Conservation (phyloP, 1,140 invertebrate genomes). For the Drosophila arizonae region DNA sequence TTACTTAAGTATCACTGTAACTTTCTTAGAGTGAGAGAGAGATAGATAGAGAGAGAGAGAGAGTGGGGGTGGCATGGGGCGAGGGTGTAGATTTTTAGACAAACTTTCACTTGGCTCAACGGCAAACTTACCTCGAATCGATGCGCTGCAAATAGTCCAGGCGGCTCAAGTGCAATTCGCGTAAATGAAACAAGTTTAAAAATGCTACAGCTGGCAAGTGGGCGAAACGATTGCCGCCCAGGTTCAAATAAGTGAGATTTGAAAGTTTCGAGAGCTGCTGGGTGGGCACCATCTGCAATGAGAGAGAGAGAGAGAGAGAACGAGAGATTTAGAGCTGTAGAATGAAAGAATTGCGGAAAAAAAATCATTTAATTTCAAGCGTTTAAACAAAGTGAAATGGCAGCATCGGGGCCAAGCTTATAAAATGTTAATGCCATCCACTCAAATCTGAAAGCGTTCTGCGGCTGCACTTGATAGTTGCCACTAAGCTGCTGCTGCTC, state of each 20-base stretch:
- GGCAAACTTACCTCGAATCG: slow-evolving; percentile 84
- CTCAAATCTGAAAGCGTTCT: slow-evolving; percentile 68
- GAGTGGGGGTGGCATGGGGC: not conserved
- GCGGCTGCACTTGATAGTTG: slow-evolving; percentile 53
- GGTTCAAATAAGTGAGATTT: slow-evolving; percentile 88
- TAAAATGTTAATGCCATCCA: slow-evolving; percentile 67
- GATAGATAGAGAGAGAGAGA: not conserved
- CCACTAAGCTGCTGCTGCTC: slow-evolving; percentile 5
- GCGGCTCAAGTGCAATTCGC: slow-evolving; percentile 88
- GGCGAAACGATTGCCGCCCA: slow-evolving; percentile 90
- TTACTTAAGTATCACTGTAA: slow-evolving; percentile 14
- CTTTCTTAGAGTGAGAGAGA: not conserved
- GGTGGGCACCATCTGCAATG: slow-evolving; percentile 86
- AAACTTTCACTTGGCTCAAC: slow-evolving; percentile 34
- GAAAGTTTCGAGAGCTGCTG: slow-evolving; percentile 88
- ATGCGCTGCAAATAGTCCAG: slow-evolving; percentile 87
- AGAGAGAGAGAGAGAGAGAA: slow-evolving; percentile 20
- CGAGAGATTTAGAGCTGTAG: not conserved
- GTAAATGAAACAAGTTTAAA: slow-evolving; percentile 90
- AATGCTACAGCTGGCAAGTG: slow-evolving; percentile 89
- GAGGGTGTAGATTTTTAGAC: not conserved
- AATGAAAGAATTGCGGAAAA: not conserved
- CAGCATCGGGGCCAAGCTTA: slow-evolving; percentile 37
- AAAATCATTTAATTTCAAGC: slow-evolving; percentile 44
- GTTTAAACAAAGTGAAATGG: slow-evolving; percentile 49